Percentiles rank a stretch among this genome's conserved stretches.
phyloP scores from a whole-genome alignment of 2,113 vertebrate species.

The Aegotheles bennettii region DNA sequence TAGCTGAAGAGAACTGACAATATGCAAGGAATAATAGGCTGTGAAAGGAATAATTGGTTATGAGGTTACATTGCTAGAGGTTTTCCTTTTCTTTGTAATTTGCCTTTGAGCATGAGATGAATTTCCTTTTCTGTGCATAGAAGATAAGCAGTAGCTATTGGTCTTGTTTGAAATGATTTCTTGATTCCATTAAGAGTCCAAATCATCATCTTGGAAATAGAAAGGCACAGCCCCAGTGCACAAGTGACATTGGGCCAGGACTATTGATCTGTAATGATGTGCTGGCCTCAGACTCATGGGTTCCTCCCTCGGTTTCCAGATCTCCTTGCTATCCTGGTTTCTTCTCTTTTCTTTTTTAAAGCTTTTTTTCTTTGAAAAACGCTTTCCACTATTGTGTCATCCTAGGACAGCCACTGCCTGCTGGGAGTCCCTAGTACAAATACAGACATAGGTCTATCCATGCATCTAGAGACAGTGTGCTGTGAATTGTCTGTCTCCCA shows the following conservation, averaged over 20 bases:
- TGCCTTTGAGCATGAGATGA: background rate
- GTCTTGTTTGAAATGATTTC: background rate
- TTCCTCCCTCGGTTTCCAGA: background rate
- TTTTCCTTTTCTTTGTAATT: slow-evolving; percentile 1
- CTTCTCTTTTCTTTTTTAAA: background rate
- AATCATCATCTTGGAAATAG: background rate
- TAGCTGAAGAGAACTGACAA: background rate
- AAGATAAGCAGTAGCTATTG: slow-evolving; percentile 8
- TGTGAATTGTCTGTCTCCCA: background rate
- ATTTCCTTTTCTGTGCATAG: background rate
- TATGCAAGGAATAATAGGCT: background rate
- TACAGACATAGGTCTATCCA: background rate
- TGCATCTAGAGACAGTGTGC: background rate
- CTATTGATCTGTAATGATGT: background rate
- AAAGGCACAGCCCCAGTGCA: background rate
- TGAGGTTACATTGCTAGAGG: background rate
- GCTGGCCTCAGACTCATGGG: background rate
- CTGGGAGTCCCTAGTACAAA: background rate
- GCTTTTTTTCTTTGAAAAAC: background rate
- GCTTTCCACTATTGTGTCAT: background rate
- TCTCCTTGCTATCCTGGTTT: background rate
- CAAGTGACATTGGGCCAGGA: background rate
- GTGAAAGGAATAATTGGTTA: background rate
- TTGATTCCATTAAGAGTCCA: background rate
- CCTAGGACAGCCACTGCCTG: background rate